phyloP scores from a whole-genome alignment of 2,888 invertebrate species.

The Volucella inanis region DNA sequence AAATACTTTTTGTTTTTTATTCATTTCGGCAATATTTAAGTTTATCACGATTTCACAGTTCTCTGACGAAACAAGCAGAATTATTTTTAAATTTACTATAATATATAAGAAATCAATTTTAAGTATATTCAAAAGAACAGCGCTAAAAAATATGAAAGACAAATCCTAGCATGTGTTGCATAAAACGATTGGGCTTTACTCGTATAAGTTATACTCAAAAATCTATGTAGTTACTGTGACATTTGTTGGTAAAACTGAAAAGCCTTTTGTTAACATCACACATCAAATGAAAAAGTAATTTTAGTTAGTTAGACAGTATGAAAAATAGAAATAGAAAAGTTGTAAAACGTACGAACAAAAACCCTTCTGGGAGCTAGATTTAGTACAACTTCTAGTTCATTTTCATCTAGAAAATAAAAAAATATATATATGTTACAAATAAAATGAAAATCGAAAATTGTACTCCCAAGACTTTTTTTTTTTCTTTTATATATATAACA shows the following conservation, averaged over 20 bases:
- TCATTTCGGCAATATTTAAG: no score
- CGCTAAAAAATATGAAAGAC: no score
- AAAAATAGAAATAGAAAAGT: slow-evolving; percentile 42
- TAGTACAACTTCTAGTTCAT: slow-evolving; percentile 75
- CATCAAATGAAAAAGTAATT: slow-evolving; percentile 4
- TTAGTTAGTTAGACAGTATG: not conserved
- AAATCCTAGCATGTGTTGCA: no score
- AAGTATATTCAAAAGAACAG: no score
- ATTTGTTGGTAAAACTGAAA: not conserved
- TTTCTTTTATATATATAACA: not conserved
- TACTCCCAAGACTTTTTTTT: not conserved
- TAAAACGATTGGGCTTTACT: no score
- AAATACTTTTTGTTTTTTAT: no score
- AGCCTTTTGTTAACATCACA: slow-evolving; percentile 33
- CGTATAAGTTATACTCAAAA: no score
- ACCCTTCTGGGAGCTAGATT: slow-evolving; percentile 74
- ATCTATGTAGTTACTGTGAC: not conserved
- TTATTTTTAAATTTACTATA: no score
- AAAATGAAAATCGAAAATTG: slow-evolving; percentile 12
- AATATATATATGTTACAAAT: slow-evolving; percentile 14
- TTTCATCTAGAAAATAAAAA: slow-evolving; percentile 71
- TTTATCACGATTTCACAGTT: no score
- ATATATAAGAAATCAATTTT: no score
- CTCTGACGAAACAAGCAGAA: no score
- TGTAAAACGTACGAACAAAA: slow-evolving; percentile 74